Evolutionary conservation across 2,888 invertebrate species (phyloP).

Genomic region (Eupsilia transversa): DNA sequence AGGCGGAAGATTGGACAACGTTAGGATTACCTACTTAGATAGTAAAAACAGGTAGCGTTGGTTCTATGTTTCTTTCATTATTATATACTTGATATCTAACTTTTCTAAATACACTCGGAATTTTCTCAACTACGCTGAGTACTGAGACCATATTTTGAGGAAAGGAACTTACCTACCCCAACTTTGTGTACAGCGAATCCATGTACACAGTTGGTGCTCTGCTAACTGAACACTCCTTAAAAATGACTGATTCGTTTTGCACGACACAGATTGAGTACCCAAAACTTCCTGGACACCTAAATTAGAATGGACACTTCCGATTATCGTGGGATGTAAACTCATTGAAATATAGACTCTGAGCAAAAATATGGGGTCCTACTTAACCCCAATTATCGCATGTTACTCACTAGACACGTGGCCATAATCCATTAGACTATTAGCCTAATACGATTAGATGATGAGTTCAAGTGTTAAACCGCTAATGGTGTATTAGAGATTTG

Average conservation of each 20-base stretch:
- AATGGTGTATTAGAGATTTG: slow-evolving; percentile 38
- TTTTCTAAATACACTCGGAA: neutral
- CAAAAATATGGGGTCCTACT: neutral
- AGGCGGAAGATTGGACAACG: slow-evolving; percentile 9
- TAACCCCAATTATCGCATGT: neutral
- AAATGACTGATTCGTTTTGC: neutral
- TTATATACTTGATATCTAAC: neutral
- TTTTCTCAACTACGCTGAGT: too few species aligned
- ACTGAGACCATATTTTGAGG: neutral
- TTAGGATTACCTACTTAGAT: neutral
- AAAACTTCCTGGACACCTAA: neutral
- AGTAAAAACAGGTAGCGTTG: neutral
- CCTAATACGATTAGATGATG: slow-evolving; percentile 33
- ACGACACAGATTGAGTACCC: neutral
- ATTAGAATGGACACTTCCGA: neutral
- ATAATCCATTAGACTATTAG: slow-evolving; percentile 43
- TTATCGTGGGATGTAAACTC: neutral
- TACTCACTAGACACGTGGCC: slow-evolving; percentile 25
- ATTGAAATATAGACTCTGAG: neutral
- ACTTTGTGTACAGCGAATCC: neutral
- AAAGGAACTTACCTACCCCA: neutral
- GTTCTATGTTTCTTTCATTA: neutral
- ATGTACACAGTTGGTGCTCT: neutral
- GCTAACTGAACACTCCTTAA: neutral
- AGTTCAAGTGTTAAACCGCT: slow-evolving; percentile 6